Conservation (phyloP, 2,888 invertebrate species). For the Melinopterus prodromus region DNA sequence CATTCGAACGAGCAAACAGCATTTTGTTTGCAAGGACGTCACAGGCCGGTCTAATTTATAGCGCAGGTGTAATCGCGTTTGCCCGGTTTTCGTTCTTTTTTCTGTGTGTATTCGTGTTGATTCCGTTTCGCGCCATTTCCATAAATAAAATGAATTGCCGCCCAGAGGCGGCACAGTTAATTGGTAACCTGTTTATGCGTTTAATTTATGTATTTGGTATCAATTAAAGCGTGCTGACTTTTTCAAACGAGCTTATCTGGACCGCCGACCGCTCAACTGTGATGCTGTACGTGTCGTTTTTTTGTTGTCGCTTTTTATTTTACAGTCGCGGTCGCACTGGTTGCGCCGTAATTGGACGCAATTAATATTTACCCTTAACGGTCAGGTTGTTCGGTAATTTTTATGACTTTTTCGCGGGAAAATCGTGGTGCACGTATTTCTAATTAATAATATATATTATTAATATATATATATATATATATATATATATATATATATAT, state of each 20-base stretch:
- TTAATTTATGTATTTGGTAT: constrained; percentile 4
- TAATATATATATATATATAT: too few relatives aligned
- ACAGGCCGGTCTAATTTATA: neutral
- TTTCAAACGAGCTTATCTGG: neutral
- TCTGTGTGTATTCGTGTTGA: neutral
- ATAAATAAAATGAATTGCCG: neutral
- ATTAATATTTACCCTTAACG: neutral
- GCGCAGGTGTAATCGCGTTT: neutral
- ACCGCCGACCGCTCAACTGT: neutral
- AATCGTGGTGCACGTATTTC: too few relatives aligned
- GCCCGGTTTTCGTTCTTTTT: neutral
- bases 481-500: too few relatives aligned
- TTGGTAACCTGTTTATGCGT: neutral
- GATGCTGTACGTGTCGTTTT: neutral
- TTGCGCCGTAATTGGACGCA: neutral
- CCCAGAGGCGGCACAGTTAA: neutral
- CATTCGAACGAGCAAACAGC: neutral
- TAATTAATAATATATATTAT: too few relatives aligned
- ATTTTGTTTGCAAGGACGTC: neutral
- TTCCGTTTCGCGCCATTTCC: neutral
- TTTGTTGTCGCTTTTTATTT: neutral
- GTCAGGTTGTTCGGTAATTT: neutral
- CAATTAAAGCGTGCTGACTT: neutral
- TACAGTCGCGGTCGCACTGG: neutral
- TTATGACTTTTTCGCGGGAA: too few relatives aligned